Evolutionary conservation across 2,797 vertebrate species (phyloP), one percentile per base, ranked within the genome.

Genomic region (Sus cebifrons): DNA sequence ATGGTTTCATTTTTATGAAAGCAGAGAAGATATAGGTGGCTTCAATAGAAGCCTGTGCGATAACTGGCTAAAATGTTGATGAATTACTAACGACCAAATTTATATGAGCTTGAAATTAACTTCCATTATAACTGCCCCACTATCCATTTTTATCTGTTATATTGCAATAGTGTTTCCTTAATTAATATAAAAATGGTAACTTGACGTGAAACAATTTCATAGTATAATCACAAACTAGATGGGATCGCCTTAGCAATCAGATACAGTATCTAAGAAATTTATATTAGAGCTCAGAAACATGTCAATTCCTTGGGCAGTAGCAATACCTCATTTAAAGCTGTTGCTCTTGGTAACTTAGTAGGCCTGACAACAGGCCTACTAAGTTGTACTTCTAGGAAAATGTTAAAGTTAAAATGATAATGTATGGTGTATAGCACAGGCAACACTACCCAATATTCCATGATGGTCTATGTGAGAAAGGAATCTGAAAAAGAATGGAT

Each of bases 101-200:
- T 32, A 40, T 15, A 23, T 16, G 29, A 92, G 60, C 40, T 64
- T 44, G 27, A 54, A 79, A 62, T 54, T 9, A 87, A 74, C 12
- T 70, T 13, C 17, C 56, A 4, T 54, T 85, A 86, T 60, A 17
- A 71, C 1, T 84, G 23, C 75, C 14, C 20, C 18, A 54, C 32
- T 68, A 23, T 3, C 18, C 21, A 20, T n/a, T 89, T 90, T 86
- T 94, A 6, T 62, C 29, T 68, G 5, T 52, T 52, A 90, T 67
- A 0, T 7, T 78, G 40, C 1, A 68, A 18, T 29, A 56, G 2
- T 2, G 6, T 2, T 65, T 74, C 36, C 5, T 89, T 85, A 54
- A 89, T 75, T 91, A 77, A 92, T 49, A 74, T 14, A 88, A 20
- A 95, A 64, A 32, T 84, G 54, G 9, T 62, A 25, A 21, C 65